phyloP scores from a whole-genome alignment of 2,113 vertebrate species.

The Myotis brandtii region DNA sequence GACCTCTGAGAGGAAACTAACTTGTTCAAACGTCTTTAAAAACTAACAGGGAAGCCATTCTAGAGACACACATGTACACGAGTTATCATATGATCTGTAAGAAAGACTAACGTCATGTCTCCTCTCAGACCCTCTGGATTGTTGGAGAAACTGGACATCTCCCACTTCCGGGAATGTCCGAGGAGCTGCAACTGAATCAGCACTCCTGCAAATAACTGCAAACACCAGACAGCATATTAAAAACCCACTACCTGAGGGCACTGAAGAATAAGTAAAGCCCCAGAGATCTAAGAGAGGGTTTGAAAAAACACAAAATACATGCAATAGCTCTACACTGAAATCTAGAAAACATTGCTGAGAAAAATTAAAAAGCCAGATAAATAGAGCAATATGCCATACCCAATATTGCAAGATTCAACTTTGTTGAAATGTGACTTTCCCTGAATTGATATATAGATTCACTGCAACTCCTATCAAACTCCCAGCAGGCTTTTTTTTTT shows the following conservation, averaged over 20 bases:
- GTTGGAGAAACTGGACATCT: neutral
- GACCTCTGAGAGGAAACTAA: neutral
- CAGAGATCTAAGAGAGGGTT: neutral
- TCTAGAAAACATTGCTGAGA: conserved; percentile 20
- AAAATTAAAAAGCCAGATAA: conserved; percentile 26
- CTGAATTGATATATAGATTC: neutral
- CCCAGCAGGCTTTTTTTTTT: neutral
- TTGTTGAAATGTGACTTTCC: neutral
- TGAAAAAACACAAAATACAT: neutral
- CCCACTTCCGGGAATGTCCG: neutral
- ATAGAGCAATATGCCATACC: neutral
- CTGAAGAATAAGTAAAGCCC: neutral
- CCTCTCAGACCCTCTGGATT: neutral
- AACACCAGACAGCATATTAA: neutral
- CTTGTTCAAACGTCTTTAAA: conserved; percentile 5
- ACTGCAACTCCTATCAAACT: neutral
- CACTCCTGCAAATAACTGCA: neutral
- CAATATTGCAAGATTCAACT: neutral
- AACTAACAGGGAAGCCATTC: neutral
- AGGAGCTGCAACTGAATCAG: neutral
- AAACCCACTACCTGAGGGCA: neutral
- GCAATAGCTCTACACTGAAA: neutral
- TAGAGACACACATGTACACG: neutral
- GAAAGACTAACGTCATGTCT: neutral
- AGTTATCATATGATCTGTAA: neutral